Conservation (phyloP, 2,113 vertebrate species). For the Tragelaphus strepsiceros region DNA sequence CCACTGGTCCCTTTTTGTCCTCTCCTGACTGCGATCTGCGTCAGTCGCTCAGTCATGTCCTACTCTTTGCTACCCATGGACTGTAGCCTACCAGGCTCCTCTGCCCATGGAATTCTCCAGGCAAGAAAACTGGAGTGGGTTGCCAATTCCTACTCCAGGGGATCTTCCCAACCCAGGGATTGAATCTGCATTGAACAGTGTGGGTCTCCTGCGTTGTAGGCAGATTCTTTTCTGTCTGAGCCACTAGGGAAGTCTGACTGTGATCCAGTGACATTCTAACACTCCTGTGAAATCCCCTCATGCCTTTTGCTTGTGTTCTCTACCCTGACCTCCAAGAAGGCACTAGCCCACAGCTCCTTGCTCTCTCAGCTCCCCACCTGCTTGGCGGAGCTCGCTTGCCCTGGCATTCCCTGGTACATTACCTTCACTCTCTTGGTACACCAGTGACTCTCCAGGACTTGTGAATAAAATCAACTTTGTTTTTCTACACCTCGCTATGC, state of each 20-base stretch:
- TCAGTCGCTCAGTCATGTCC: fast-evolving
- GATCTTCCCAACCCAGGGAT: not conserved
- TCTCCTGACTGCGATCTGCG: not conserved
- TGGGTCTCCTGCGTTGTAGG: not conserved
- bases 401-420: not conserved
- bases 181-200: not conserved
- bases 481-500: not conserved
- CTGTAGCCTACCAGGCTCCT: not conserved
- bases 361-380: not conserved
- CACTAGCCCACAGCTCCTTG: not conserved
- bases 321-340: not conserved
- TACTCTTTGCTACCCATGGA: not conserved
- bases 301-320: not conserved
- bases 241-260: not conserved
- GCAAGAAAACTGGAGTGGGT: not conserved
- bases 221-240: not conserved
- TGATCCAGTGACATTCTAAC: not conserved
- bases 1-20: not conserved
- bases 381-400: not conserved
- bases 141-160: not conserved
- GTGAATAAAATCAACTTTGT: not conserved
- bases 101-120: not conserved
- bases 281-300: not conserved
- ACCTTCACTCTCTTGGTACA: not conserved
- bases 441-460: not conserved